These are phyloP conservation scores for Tapera naevia DNA, from an alignment of 2,797 vertebrate species.

Conservation along the genomic window DNA sequence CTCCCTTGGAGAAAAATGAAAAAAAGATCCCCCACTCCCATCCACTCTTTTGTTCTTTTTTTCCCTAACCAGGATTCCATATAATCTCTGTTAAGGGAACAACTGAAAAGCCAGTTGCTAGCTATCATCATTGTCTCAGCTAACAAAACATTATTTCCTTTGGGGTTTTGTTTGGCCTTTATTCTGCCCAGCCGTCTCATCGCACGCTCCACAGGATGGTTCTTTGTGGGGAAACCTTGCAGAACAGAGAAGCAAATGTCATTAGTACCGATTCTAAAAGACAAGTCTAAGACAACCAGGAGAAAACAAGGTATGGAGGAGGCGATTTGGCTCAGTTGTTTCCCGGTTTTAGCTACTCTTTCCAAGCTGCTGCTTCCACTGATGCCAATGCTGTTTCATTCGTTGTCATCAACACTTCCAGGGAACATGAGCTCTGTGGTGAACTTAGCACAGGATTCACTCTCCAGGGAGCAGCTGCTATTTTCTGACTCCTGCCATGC, in stretches of 20 bases:
- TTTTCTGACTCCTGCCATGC: neutral
- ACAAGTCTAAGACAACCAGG: neutral
- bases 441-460: neutral
- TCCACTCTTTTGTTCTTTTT: neutral
- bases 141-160: constrained; percentile 1
- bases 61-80: neutral
- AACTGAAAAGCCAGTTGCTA: neutral
- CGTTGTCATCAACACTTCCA: neutral
- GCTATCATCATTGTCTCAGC: neutral
- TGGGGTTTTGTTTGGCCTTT: neutral
- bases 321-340: neutral
- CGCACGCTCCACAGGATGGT: accelerated
- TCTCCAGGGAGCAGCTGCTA: neutral
- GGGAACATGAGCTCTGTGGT: neutral
- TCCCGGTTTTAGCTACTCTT: neutral
- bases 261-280: neutral
- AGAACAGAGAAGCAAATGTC: neutral
- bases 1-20: neutral
- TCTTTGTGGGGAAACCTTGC: neutral
- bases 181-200: neutral
- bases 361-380: neutral
- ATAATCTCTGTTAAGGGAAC: neutral
- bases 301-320: neutral
- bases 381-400: accelerated
- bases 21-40: neutral